Percentiles rank a stretch among this genome's conserved stretches.
phyloP scores from a whole-genome alignment of 2,888 invertebrate genomes.

The Arenicola marina region DNA sequence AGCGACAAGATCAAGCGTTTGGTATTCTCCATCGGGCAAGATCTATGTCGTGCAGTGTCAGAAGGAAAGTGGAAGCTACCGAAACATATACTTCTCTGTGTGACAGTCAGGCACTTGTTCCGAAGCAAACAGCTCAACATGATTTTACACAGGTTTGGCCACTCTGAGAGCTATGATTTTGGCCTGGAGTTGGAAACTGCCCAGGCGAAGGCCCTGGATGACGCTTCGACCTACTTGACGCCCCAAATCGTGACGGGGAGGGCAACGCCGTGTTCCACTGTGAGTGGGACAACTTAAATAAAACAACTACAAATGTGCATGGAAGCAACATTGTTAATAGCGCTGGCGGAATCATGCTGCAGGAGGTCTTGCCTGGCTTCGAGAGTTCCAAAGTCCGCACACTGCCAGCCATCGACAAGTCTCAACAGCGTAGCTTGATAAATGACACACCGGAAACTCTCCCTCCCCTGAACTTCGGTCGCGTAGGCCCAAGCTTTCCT shows the following conservation, averaged over 20 bases:
- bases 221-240: slow-evolving; percentile 31
- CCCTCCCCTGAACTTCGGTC: no score
- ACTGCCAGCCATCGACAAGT: no score
- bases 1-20: no score
- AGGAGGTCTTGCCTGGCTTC: no score
- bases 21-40: no score
- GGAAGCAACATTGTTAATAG: slow-evolving; percentile 33
- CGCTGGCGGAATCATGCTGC: slow-evolving; percentile 40
- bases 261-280: slow-evolving; percentile 33
- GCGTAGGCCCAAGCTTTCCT: no score
- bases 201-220: slow-evolving; percentile 25
- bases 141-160: not conserved
- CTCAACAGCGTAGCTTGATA: no score
- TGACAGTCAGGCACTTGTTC: slow-evolving; percentile 4
- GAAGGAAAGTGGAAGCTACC: slow-evolving; percentile 11
- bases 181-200: slow-evolving; percentile 24
- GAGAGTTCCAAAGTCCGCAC: no score
- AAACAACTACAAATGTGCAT: slow-evolving; percentile 30
- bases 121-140: slow-evolving; percentile 3
- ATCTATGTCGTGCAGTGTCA: not conserved
- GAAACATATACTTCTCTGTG: slow-evolving; percentile 7
- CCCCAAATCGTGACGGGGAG: slow-evolving; percentile 29
- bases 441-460: no score
- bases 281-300: slow-evolving; percentile 40
- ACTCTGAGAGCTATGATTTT: slow-evolving; percentile 9